phyloP scores from a whole-genome alignment of 2,113 vertebrate genomes.

The Lichenostomus cassidix region DNA sequence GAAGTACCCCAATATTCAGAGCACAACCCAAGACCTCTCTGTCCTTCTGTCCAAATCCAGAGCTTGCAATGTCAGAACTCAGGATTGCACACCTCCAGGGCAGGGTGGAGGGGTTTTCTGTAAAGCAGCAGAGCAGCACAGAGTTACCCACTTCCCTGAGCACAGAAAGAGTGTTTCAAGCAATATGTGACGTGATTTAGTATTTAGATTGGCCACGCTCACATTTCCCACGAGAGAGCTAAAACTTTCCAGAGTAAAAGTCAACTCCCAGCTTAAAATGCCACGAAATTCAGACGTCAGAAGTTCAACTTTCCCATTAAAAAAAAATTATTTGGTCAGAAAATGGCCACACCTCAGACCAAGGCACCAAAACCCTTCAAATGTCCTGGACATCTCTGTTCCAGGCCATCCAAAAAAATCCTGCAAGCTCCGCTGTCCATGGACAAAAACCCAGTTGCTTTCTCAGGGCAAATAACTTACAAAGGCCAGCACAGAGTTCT shows the following conservation, averaged over 20 bases:
- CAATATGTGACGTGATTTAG: neutral
- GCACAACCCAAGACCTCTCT: neutral
- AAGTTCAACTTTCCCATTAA: neutral
- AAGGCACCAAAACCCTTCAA: neutral
- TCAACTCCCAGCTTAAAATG: neutral
- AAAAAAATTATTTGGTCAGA: neutral
- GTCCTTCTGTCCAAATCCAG: neutral
- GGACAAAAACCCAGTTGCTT: neutral
- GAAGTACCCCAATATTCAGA: neutral
- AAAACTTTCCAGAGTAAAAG: constrained; percentile 5
- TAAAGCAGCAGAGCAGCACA: neutral
- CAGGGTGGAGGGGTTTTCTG: neutral
- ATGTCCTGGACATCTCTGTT: neutral
- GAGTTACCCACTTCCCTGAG: fast-evolving
- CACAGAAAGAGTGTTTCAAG: neutral
- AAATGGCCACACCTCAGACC: fast-evolving
- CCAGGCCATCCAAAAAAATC: neutral
- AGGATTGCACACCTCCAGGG: neutral
- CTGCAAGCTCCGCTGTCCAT: neutral
- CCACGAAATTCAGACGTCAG: neutral
- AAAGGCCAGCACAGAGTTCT: neutral
- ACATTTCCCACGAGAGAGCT: neutral
- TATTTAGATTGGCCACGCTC: neutral
- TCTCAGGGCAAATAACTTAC: neutral
- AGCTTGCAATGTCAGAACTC: neutral